Base-by-base conservation (phyloP, 2,888 invertebrate species). In the Sylvicola cinctus region DNA sequence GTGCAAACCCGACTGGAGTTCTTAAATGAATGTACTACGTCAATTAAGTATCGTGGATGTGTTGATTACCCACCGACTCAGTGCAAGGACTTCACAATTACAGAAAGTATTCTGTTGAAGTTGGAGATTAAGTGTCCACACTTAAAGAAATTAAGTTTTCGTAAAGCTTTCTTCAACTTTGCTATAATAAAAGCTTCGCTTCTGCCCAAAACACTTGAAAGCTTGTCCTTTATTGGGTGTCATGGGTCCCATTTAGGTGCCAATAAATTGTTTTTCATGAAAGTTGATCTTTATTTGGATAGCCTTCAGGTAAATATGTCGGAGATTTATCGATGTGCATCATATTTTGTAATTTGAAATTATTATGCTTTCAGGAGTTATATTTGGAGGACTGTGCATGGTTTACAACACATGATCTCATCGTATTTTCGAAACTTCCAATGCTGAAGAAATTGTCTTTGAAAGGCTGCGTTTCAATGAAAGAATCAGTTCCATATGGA, bases 401-500 rank as follows among this genome's bases (percentile, higher is more conserved):
- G 80, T 64, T 84, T 38, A 70, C 73, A 34, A 71, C 78, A 0
- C 72, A 76, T 38, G 68, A 73, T 29, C 57, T 84, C 8, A 62
- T 83, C 52, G 68, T 76, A 1, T 58, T 84, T 2, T 76, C 78
- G 45, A 83, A 81, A 56, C 58, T 75, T 47, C 55, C 62, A 2
- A 52, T 58, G 5, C 59, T 84, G 16, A 63, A 65, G 28, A 65
- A 68, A 27, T 58, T 84, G 4, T 61, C 67, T 36, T 52, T 78
- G 41, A 62, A 68, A 29, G 69, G 73, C 27, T 84, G 83, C 46
- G 55, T 54, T 35, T 62, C 69, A 32, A 55, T 83, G 40, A 63
- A 66, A 1, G 76, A 80, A 50, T 76, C 74, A 46, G 70, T 77
- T 12, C 77, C 79, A 0, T 81, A 81, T 52, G 70, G 77, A 1